phyloP scores from a whole-genome alignment of 1,140 invertebrate genomes.

The Cylas formicarius region DNA sequence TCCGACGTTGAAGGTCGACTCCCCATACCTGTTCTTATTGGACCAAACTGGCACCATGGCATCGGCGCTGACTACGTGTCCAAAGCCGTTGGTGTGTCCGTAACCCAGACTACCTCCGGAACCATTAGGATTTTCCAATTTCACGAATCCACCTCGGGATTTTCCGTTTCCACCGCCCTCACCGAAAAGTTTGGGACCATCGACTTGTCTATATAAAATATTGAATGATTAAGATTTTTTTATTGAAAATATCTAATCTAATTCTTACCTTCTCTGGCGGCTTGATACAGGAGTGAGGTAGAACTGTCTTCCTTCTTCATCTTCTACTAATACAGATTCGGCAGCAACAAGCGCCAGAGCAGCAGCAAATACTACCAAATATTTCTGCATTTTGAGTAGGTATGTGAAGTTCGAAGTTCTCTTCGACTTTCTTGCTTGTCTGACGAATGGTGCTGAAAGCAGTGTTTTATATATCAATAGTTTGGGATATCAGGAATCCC shows the following conservation, averaged over 20 bases:
- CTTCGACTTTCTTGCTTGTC: too few species aligned
- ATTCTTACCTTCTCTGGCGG: slow-evolving; percentile 9
- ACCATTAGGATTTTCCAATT: slow-evolving; percentile 15
- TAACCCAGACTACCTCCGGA: slow-evolving; percentile 14
- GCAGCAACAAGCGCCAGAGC: too few species aligned
- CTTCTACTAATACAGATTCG: slow-evolving; percentile 6
- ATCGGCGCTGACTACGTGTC: slow-evolving; percentile 10
- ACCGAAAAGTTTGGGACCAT: too few species aligned
- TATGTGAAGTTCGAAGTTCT: too few species aligned
- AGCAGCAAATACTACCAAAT: too few species aligned
- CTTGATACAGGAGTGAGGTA: slow-evolving; percentile 7
- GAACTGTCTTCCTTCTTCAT: slow-evolving; percentile 7
- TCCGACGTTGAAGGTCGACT: slow-evolving; percentile 16
- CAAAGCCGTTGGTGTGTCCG: slow-evolving; percentile 15
- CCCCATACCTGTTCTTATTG: slow-evolving; percentile 13
- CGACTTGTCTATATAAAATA: too few species aligned
- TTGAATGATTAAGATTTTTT: too few species aligned
- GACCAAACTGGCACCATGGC: slow-evolving; percentile 17
- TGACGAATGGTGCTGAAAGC: too few species aligned
- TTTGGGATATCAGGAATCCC: too few species aligned
- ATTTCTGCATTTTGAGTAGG: too few species aligned
- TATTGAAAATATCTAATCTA: background rate
- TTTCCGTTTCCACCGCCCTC: slow-evolving; percentile 7
- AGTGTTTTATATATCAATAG: too few species aligned
- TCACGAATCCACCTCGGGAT: slow-evolving; percentile 5